These are phyloP conservation scores for Eulemur macaco DNA, from an alignment of 2,113 vertebrate genomes.

Conservation along the genomic window DNA sequence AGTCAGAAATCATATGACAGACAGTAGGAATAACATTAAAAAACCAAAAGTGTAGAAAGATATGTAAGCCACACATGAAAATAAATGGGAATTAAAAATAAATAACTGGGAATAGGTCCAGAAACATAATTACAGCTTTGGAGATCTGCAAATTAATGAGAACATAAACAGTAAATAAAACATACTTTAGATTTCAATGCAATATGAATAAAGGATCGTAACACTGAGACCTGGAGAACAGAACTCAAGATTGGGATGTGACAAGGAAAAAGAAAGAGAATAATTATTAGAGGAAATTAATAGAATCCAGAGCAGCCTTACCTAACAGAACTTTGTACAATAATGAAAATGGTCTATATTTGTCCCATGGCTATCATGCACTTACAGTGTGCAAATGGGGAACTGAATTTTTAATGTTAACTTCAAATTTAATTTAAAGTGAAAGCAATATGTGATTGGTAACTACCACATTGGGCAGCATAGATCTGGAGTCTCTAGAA, in stretches of 20 bases:
- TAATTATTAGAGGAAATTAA: conserved; percentile 29
- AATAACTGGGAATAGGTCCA: neutral
- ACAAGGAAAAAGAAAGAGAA: neutral
- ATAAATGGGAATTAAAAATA: neutral
- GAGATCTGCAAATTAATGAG: neutral
- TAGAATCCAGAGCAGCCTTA: neutral
- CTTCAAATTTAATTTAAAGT: neutral
- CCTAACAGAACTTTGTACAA: neutral
- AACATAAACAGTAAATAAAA: neutral
- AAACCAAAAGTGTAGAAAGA: neutral
- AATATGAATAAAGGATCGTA: neutral
- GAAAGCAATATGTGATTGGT: neutral
- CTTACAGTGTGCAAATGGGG: neutral
- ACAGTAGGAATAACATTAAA: neutral
- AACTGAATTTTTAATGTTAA: conserved; percentile 31
- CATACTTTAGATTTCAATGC: neutral
- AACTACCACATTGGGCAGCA: neutral
- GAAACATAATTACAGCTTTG: neutral
- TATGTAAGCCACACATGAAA: neutral
- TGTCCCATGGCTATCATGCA: neutral
- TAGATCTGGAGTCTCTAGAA: neutral
- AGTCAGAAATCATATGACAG: neutral
- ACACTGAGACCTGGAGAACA: neutral
- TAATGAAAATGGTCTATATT: neutral
- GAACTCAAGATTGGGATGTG: neutral